Conservation (phyloP, 1,140 invertebrate genomes). For the Drosophila albomicans region DNA sequence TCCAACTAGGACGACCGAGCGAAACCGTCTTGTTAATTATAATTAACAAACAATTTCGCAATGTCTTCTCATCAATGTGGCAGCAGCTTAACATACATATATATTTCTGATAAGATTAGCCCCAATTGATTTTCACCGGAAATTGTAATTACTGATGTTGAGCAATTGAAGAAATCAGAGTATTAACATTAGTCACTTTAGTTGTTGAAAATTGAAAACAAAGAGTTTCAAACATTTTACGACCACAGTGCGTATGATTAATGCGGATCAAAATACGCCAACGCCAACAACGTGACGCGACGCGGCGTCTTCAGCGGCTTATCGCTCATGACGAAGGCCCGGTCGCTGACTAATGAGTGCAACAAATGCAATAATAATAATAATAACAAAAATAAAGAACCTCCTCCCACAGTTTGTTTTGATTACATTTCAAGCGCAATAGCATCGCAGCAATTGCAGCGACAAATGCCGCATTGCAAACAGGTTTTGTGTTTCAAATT, state of each 20-base stretch:
- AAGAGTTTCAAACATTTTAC: neutral
- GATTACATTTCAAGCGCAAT: neutral
- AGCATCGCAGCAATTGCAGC: slow-evolving; percentile 5
- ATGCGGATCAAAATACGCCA: slow-evolving; percentile 8
- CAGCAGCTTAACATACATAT: slow-evolving; percentile 7
- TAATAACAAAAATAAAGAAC: neutral
- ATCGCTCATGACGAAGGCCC: slow-evolving; percentile 13
- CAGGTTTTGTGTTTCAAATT: slow-evolving; percentile 37
- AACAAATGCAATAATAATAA: slow-evolving; percentile 15
- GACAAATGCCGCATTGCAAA: slow-evolving; percentile 23
- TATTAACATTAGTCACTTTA: neutral
- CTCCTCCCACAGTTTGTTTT: slow-evolving; percentile 5
- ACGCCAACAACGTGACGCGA: neutral
- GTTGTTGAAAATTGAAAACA: slow-evolving; percentile 4
- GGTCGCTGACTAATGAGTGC: slow-evolving; percentile 8
- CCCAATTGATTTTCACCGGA: slow-evolving; percentile 26
- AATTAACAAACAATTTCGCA: slow-evolving; percentile 17
- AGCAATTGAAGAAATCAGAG: neutral
- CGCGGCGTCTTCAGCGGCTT: slow-evolving; percentile 13
- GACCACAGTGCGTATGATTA: slow-evolving; percentile 31
- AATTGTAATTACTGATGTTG: slow-evolving; percentile 24
- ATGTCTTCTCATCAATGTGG: neutral
- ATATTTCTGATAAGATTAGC: slow-evolving; percentile 48
- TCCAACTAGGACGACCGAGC: slow-evolving; percentile 2
- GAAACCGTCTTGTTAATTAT: slow-evolving; percentile 11